phyloP scores from a whole-genome alignment of 2,113 vertebrate species.

The Onychostruthus taczanowskii region DNA sequence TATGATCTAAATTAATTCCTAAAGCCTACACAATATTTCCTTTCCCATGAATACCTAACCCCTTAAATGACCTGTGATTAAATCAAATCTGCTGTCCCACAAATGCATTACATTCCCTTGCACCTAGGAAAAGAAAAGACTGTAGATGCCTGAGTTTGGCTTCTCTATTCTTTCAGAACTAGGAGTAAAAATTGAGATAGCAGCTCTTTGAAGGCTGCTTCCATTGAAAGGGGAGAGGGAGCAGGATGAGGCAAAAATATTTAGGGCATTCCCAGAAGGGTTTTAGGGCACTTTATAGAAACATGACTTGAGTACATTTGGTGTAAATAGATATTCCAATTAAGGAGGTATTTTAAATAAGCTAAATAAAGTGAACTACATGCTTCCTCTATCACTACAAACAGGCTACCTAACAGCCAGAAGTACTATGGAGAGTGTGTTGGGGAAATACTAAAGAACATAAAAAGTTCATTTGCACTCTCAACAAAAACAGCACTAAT shows the following conservation, averaged over 20 bases:
- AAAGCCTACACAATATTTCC: background rate
- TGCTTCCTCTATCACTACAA: background rate
- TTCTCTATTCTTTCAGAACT: background rate
- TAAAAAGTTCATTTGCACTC: background rate
- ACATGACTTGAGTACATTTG: background rate
- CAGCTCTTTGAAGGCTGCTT: background rate
- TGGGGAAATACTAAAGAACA: background rate
- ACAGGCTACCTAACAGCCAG: background rate
- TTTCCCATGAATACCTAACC: background rate
- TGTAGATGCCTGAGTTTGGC: background rate
- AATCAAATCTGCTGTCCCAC: background rate
- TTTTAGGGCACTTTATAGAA: background rate
- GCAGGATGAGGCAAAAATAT: background rate
- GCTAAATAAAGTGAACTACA: background rate
- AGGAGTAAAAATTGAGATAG: background rate
- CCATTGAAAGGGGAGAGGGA: background rate
- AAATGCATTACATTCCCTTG: background rate
- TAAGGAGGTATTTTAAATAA: background rate
- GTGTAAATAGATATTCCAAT: background rate
- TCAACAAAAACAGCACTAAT: background rate
- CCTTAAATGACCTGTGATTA: background rate
- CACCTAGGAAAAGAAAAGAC: background rate
- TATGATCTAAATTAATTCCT: background rate
- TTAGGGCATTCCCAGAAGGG: background rate
- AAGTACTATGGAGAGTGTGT: fast-evolving